These are phyloP conservation scores for Thaleichthys pacificus DNA, from an alignment of 2,797 vertebrate genomes.

Conservation along the genomic window DNA sequence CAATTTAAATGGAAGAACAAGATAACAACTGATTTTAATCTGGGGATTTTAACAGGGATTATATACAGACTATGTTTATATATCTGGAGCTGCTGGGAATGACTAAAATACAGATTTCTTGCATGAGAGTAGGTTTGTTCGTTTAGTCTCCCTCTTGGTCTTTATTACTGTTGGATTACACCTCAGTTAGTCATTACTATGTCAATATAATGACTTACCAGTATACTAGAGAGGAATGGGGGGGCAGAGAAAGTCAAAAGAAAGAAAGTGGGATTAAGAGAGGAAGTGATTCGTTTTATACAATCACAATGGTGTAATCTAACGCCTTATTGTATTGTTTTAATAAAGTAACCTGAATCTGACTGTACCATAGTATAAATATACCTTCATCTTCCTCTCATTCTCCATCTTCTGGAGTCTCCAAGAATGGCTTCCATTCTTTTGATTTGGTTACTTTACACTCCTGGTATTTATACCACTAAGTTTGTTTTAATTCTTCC, in stretches of 20 bases:
- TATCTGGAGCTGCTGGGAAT: not conserved
- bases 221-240: not conserved
- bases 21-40: not conserved
- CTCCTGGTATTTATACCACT: conserved; percentile 43
- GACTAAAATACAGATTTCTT: not conserved
- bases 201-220: not conserved
- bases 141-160: conserved; percentile 73
- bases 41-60: not conserved
- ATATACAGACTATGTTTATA: not conserved
- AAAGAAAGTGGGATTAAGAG: not conserved
- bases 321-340: conserved; percentile 59
- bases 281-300: conserved; percentile 6
- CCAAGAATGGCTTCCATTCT: conserved; percentile 89
- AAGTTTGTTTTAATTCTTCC: conserved; percentile 36
- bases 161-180: conserved; percentile 86
- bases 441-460: conserved; percentile 33
- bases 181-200: conserved; percentile 44
- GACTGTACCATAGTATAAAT: conserved; percentile 31
- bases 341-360: conserved; percentile 69
- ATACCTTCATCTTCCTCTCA: conserved; percentile 69
- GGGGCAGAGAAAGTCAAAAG: not conserved
- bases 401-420: conserved; percentile 79
- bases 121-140: not conserved
- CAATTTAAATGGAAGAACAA: not conserved
- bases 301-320: conserved; percentile 79